Conservation (phyloP, 2,113 vertebrate genomes). For the Arizona elegans region DNA sequence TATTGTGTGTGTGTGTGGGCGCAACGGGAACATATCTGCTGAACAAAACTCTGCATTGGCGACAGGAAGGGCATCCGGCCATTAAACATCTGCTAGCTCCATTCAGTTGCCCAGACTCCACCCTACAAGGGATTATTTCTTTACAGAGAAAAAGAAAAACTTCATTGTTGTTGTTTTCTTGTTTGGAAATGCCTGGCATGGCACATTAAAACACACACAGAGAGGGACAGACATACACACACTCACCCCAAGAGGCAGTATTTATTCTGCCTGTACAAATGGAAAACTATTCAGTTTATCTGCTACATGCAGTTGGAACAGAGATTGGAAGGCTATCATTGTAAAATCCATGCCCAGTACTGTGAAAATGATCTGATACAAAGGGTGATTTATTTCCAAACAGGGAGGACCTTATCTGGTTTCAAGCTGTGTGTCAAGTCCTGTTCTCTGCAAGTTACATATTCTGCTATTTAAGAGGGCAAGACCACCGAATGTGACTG, state of each 20-base stretch:
- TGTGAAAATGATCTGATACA: not conserved
- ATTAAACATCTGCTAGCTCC: no score
- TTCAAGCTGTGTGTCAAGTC: not conserved
- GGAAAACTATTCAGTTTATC: not conserved
- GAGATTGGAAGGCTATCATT: not conserved
- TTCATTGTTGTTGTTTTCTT: not conserved
- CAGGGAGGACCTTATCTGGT: not conserved
- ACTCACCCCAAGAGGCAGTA: not conserved
- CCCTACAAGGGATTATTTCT: not conserved
- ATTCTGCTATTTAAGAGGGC: not conserved
- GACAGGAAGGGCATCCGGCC: no score
- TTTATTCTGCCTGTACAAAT: slow-evolving; percentile 8
- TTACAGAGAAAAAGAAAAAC: slow-evolving; percentile 9
- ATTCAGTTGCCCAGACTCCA: no score
- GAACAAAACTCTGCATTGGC: no score
- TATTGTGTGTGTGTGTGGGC: no score
- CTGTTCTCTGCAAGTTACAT: not conserved
- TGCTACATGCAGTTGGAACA: not conserved
- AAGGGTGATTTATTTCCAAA: not conserved
- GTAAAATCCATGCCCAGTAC: not conserved
- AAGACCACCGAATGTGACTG: not conserved
- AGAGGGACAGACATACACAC: no score
- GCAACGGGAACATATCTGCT: no score
- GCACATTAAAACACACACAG: not conserved
- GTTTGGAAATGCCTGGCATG: slow-evolving; percentile 12